Percentiles rank a stretch among this genome's conserved stretches.
Evolutionary conservation across 1,140 invertebrate species (phyloP).

Genomic region (Steinernema khuongi): DNA sequence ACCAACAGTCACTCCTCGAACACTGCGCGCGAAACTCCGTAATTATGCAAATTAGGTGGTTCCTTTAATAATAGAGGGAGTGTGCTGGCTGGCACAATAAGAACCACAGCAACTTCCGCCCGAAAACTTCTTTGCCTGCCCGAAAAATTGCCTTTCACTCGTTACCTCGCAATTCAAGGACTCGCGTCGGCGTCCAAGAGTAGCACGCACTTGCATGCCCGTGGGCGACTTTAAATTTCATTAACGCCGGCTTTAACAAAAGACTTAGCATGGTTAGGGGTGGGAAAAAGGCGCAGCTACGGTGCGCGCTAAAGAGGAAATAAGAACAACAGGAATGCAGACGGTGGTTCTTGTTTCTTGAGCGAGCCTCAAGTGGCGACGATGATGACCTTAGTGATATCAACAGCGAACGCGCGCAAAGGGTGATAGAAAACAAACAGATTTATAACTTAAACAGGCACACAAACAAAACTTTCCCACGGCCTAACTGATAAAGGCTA

Average conservation of each 20-base stretch:
- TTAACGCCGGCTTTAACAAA: slow-evolving; percentile 11
- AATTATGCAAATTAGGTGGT: slow-evolving; percentile 9
- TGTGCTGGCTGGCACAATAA: not conserved
- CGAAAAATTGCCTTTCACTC: not conserved
- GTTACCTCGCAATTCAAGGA: not conserved
- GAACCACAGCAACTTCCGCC: not conserved
- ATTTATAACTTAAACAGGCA: not conserved
- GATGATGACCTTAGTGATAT: not conserved
- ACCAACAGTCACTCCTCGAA: too few relatives aligned
- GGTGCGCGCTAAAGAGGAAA: not conserved
- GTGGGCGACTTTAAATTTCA: slow-evolving; percentile 10
- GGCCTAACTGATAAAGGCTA: too few relatives aligned
- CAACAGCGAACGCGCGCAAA: not conserved
- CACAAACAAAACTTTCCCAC: too few relatives aligned
- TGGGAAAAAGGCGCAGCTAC: not conserved
- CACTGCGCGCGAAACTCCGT: not conserved
- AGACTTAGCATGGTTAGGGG: not conserved
- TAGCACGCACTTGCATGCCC: not conserved
- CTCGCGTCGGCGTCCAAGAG: not conserved
- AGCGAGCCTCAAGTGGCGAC: not conserved
- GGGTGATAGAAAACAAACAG: slow-evolving; percentile 13
- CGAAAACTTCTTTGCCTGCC: not conserved
- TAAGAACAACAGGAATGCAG: not conserved
- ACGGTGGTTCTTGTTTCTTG: not conserved
- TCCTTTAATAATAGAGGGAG: slow-evolving; percentile 1